A percentile compares a stretch with the other conserved stretches of the same genome.
These are phyloP conservation scores for Drosophila basisetae DNA, from an alignment of 2,888 invertebrate species.

Conservation along the genomic window DNA sequence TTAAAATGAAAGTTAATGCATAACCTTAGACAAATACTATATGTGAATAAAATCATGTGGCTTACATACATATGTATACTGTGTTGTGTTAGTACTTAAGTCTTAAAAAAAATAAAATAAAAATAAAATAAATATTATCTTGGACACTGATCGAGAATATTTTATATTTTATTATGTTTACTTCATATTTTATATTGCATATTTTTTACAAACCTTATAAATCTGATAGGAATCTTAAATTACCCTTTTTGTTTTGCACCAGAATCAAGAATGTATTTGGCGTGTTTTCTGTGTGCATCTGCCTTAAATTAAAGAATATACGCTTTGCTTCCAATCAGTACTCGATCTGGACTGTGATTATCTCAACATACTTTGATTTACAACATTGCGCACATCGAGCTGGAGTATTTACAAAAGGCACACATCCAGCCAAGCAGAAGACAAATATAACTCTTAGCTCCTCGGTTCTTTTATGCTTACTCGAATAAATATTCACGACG, in stretches of 20 bases:
- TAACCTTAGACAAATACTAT: no score
- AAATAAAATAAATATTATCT: no score
- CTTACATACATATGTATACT: background rate
- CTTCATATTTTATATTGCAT: background rate
- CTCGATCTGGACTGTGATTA: slow-evolving; percentile 18
- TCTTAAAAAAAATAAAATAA: no score
- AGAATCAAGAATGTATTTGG: background rate
- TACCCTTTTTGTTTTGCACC: background rate
- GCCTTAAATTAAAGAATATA: background rate
- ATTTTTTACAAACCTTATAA: background rate
- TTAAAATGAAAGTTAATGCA: background rate
- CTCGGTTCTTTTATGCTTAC: background rate
- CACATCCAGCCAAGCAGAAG: slow-evolving; percentile 18
- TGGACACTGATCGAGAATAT: background rate
- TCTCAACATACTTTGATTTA: slow-evolving; percentile 5
- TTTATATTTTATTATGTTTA: background rate
- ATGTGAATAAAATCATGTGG: background rate
- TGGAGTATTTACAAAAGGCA: slow-evolving; percentile 28
- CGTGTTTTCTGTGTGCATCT: background rate
- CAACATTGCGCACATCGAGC: background rate
- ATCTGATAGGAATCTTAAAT: background rate
- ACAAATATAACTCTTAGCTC: slow-evolving; percentile 2
- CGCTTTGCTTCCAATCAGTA: background rate
- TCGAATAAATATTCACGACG: background rate
- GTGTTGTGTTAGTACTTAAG: background rate